Percentiles rank a stretch among this genome's conserved stretches.
phyloP scores from a whole-genome alignment of 2,113 vertebrate species.

The Sylvia atricapilla region DNA sequence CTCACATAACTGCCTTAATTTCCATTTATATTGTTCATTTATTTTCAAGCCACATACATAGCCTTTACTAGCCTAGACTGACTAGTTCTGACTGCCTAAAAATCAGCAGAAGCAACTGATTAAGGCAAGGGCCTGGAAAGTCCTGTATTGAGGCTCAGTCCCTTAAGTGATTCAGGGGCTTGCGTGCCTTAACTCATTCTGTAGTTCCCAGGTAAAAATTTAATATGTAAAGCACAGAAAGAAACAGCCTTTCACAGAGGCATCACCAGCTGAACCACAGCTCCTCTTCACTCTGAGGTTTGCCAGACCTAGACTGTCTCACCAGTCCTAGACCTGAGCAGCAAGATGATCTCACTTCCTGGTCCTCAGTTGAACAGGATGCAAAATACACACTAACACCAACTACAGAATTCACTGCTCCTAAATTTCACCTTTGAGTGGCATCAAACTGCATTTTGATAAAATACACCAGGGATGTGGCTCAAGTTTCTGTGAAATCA shows the following conservation, averaged over 20 bases:
- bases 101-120: not conserved
- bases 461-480: not conserved
- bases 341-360: not conserved
- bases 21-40: not conserved
- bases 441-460: not conserved
- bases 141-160: not conserved
- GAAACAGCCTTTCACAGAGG: not conserved
- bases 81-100: not conserved
- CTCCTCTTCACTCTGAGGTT: not conserved
- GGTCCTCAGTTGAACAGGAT: not conserved
- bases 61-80: not conserved
- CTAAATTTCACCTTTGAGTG: not conserved
- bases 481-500: not conserved
- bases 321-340: not conserved
- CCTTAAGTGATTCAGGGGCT: not conserved
- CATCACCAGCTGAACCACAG: not conserved
- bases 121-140: not conserved
- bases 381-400: not conserved
- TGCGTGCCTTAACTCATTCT: not conserved
- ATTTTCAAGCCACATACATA: not conserved
- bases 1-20: not conserved
- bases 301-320: too few species aligned
- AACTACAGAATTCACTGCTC: not conserved
- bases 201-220: not conserved
- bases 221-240: not conserved